phyloP scores from a whole-genome alignment of 2,888 invertebrate genomes.

The Pheosia gnoma region DNA sequence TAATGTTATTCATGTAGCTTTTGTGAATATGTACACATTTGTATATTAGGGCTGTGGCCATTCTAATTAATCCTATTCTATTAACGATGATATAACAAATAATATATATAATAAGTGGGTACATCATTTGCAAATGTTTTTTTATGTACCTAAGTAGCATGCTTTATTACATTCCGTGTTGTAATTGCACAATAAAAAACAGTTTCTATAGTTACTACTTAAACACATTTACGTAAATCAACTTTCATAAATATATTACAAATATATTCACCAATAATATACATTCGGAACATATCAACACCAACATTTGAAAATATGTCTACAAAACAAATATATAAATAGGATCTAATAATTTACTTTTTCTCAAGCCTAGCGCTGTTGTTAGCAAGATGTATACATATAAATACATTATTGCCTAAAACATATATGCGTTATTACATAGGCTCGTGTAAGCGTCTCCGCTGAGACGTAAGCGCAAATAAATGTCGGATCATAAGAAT shows the following conservation, averaged over 20 bases:
- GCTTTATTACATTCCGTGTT: no score
- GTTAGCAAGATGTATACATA: neutral
- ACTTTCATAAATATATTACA: neutral
- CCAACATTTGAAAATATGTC: neutral
- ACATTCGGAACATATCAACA: neutral
- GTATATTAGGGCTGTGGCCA: no score
- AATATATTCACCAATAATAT: neutral
- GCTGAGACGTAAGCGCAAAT: slow-evolving; percentile 40
- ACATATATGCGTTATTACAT: slow-evolving; percentile 1
- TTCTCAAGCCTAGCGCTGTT: neutral
- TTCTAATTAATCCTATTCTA: no score
- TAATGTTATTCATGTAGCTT: no score
- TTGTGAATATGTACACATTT: no score
- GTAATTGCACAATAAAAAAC: no score
- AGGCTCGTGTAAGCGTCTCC: slow-evolving; percentile 6
- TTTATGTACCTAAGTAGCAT: no score
- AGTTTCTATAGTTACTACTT: no score
- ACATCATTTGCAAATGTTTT: no score
- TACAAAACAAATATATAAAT: neutral
- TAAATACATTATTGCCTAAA: slow-evolving; percentile 5
- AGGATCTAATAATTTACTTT: neutral
- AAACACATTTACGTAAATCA: neutral
- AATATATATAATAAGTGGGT: no score
- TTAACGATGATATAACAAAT: no score
- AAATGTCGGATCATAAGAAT: slow-evolving; percentile 25